These are phyloP conservation scores for Ailuropoda melanoleuca DNA, from an alignment of 2,113 vertebrate species.

Conservation along the genomic window DNA sequence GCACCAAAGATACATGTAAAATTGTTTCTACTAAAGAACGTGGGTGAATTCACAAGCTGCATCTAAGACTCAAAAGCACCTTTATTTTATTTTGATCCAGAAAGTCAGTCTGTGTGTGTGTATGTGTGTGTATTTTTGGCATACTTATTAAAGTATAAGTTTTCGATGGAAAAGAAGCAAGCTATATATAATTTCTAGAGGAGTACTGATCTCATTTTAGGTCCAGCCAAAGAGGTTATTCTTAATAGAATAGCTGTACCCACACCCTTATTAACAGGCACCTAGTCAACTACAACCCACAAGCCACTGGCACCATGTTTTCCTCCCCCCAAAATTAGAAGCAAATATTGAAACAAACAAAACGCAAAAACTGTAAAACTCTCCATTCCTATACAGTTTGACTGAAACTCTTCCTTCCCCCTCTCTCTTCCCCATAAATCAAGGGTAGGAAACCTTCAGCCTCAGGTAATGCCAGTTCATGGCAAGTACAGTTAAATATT, in stretches of 20 bases:
- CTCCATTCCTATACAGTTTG: neutral
- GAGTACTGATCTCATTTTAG: conserved; percentile 45
- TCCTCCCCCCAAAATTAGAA: neutral
- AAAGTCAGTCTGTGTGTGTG: neutral
- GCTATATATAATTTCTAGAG: conserved; percentile 42
- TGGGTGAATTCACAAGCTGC: neutral
- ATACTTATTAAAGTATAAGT: conserved; percentile 48
- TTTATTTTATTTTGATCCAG: conserved; percentile 34
- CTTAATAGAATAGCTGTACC: conserved; percentile 18
- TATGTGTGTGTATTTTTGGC: conserved; percentile 16
- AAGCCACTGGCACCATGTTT: neutral
- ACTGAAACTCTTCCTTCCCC: neutral
- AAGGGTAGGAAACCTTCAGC: neutral
- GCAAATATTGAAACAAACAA: neutral
- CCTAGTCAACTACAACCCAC: conserved; percentile 12
- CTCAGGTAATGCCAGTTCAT: neutral
- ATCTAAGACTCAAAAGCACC: neutral
- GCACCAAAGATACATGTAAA: neutral
- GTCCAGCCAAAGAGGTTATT: conserved; percentile 33
- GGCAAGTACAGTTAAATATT: neutral
- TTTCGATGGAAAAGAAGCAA: conserved; percentile 25
- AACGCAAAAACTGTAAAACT: neutral
- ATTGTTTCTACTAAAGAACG: neutral
- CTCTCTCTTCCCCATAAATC: neutral
- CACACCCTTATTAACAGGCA: conserved; percentile 19